Conservation (phyloP, 2,113 vertebrate genomes). For the Embiotoca jacksoni region DNA sequence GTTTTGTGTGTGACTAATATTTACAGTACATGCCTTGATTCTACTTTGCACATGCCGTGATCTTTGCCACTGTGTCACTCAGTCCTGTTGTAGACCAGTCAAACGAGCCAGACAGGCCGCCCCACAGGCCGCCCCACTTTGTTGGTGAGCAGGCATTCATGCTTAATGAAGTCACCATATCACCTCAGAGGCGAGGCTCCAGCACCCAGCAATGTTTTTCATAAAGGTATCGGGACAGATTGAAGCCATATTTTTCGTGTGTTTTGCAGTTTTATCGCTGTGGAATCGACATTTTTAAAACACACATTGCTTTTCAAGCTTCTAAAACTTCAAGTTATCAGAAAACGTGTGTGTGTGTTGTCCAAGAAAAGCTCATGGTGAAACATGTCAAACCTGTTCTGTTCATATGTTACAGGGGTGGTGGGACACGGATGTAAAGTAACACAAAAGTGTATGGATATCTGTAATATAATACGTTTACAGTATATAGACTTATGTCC, state of each 20-base stretch:
- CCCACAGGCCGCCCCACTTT: neutral
- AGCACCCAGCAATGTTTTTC: neutral
- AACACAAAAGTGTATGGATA: conserved; percentile 27
- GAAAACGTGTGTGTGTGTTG: neutral
- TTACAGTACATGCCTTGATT: conserved; percentile 45
- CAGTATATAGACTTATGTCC: conserved; percentile 28
- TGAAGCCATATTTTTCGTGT: conserved; percentile 39
- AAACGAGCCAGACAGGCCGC: conserved; percentile 41
- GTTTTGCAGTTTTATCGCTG: conserved; percentile 10
- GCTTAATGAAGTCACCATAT: neutral
- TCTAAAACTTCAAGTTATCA: conserved; percentile 7
- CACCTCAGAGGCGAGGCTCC: conserved; percentile 8
- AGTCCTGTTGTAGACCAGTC: conserved; percentile 48
- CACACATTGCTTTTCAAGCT: neutral
- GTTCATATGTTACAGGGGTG: conserved; percentile 15
- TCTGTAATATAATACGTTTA: conserved; percentile 51
- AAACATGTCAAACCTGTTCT: neutral
- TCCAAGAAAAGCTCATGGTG: neutral
- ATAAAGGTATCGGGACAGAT: neutral
- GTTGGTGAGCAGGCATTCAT: neutral
- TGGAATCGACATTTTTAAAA: conserved; percentile 16
- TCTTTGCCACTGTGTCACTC: conserved; percentile 39
- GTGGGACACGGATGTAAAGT: conserved; percentile 25
- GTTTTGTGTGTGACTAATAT: conserved; percentile 34
- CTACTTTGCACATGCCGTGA: conserved; percentile 46